phyloP scores from a whole-genome alignment of 1,140 invertebrate species.

The Pogonognathellus flavescens region DNA sequence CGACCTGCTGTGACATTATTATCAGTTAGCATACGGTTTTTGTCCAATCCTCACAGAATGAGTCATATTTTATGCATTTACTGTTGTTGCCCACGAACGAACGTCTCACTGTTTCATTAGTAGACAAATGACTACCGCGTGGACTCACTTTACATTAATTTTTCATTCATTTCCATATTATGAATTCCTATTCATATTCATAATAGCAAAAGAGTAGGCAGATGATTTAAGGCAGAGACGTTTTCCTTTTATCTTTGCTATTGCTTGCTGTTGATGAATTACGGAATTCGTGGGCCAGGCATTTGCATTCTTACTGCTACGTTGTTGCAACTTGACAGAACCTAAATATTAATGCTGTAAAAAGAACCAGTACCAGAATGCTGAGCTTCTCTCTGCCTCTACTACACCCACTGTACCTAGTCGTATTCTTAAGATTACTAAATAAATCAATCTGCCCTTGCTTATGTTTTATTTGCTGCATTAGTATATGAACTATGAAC shows the following conservation, averaged over 20 bases:
- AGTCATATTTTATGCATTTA: not conserved
- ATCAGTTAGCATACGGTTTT: not conserved
- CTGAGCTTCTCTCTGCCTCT: not conserved
- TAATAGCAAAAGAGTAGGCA: not conserved
- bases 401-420: too few species aligned
- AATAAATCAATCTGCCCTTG: too few species aligned
- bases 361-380: not conserved
- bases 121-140: slow-evolving; percentile 2
- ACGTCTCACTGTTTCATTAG: not conserved
- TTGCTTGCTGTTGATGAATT: slow-evolving; percentile 3
- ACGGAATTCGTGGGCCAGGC: not conserved
- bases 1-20: not conserved
- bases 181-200: not conserved
- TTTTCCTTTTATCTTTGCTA: not conserved
- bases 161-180: slow-evolving; percentile 17
- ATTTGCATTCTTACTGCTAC: not conserved
- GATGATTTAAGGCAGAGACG: not conserved
- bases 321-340: not conserved
- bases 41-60: not conserved
- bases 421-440: too few species aligned
- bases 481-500: too few species aligned
- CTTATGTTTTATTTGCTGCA: too few species aligned
- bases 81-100: slow-evolving; percentile 17
- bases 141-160: slow-evolving; percentile 2
- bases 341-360: not conserved